Conservation (phyloP, 1,140 invertebrate genomes). For the Camponotus floridanus region DNA sequence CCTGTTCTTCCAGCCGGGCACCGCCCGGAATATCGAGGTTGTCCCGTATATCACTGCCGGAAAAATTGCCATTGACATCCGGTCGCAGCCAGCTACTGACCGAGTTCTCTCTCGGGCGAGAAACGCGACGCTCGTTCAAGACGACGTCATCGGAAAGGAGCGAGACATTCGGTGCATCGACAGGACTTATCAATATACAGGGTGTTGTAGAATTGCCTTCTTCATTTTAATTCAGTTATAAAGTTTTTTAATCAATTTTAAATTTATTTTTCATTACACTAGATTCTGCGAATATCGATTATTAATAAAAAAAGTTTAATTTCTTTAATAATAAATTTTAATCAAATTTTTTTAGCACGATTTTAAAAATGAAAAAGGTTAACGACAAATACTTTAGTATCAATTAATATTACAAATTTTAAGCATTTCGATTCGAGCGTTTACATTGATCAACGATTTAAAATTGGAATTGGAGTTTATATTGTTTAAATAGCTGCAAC, state of each 20-base stretch:
- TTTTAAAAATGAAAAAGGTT: conserved; percentile 9
- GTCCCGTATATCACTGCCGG: conserved; percentile 33
- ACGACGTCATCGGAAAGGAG: not conserved
- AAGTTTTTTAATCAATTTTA: not conserved
- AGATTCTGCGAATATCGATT: not conserved
- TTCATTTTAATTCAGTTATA: not conserved
- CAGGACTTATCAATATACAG: not conserved
- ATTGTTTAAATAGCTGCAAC: conserved; percentile 12
- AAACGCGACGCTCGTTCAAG: conserved; percentile 23
- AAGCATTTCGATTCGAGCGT: not conserved
- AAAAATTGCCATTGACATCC: conserved; percentile 66
- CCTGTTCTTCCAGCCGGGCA: conserved; percentile 7
- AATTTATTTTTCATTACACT: not conserved
- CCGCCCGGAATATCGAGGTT: conserved; percentile 54
- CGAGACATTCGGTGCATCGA: not conserved
- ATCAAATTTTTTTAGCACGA: not conserved
- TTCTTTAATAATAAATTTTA: not conserved
- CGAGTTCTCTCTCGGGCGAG: conserved; percentile 40
- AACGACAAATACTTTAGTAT: not conserved
- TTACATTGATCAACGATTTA: conserved; percentile 15
- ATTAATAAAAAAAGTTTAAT: not conserved
- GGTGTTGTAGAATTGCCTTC: not conserved
- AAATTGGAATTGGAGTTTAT: conserved; percentile 6
- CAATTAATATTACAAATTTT: conserved; percentile 12
- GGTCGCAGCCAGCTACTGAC: conserved; percentile 39